phyloP scores from a whole-genome alignment of 2,797 vertebrate species.

The Eutrigla gurnardus region DNA sequence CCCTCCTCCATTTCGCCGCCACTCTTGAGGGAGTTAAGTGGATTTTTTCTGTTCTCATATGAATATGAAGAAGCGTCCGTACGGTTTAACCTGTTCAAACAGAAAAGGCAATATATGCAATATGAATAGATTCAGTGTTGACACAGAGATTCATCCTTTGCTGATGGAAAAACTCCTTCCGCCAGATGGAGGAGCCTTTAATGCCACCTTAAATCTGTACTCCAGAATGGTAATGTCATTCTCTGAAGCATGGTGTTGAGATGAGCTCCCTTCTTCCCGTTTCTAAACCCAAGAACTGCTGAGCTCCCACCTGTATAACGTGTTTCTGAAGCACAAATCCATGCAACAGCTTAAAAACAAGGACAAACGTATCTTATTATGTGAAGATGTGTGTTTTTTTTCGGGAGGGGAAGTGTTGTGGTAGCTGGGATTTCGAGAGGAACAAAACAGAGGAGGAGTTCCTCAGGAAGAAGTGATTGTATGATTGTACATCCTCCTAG shows the following conservation, averaged over 20 bases:
- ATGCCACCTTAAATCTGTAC: constrained; percentile 39
- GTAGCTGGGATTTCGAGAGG: constrained; percentile 16
- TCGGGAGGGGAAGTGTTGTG: constrained; percentile 8
- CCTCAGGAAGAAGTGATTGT: background rate
- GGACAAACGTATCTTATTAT: constrained; percentile 12
- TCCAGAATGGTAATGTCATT: constrained; percentile 43
- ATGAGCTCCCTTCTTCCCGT: constrained; percentile 18
- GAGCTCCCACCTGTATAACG: constrained; percentile 8
- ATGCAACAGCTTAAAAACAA: background rate
- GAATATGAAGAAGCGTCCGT: constrained; percentile 3
- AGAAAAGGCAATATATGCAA: constrained; percentile 26
- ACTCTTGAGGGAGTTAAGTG: constrained; percentile 23
- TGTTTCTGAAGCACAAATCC: constrained; percentile 26
- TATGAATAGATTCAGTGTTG: constrained; percentile 17
- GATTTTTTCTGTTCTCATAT: constrained; percentile 10
- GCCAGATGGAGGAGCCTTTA: constrained; percentile 46
- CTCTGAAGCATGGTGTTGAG: constrained; percentile 41
- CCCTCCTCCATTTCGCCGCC: constrained; percentile 9
- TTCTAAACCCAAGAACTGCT: constrained; percentile 29
- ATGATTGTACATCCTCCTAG: background rate
- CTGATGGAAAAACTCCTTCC: constrained; percentile 12
- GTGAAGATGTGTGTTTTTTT: background rate
- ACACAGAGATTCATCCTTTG: constrained; percentile 25
- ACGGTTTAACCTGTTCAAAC: constrained; percentile 20
- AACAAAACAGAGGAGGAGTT: constrained; percentile 23